Conservation (phyloP, 2,113 vertebrate genomes). For the Eudyptes chrysolophus region DNA sequence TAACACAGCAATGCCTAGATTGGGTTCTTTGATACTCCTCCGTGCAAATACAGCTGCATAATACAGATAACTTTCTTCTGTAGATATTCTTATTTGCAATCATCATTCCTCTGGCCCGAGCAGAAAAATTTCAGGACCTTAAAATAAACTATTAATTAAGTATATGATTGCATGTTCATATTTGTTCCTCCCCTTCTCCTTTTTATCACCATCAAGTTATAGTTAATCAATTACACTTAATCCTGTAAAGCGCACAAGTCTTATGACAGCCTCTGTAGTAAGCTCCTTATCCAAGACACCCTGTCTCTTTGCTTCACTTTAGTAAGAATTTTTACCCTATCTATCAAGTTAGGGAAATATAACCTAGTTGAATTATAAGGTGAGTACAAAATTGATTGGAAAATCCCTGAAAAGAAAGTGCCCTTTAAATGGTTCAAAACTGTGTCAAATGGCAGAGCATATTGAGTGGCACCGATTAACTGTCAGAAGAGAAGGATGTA, state of each 20-base stretch:
- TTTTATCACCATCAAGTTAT: not conserved
- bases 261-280: not conserved
- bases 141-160: not conserved
- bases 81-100: not conserved
- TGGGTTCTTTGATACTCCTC: not conserved
- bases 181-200: not conserved
- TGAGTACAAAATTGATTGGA: not conserved
- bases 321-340: not conserved
- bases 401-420: not conserved
- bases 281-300: not conserved
- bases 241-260: not conserved
- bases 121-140: not conserved
- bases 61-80: not conserved
- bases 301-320: not conserved
- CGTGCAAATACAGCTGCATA: not conserved
- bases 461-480: not conserved
- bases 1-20: not conserved
- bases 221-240: not conserved
- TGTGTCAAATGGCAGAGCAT: not conserved
- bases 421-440: not conserved
- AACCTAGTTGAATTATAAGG: not conserved
- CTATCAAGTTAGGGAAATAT: not conserved
- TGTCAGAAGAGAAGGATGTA: not conserved
- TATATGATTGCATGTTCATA: not conserved
- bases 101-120: not conserved